Percentiles rank a stretch among this genome's conserved stretches.
phyloP scores from a whole-genome alignment of 2,888 invertebrate species.

The Cotesia congregata region DNA sequence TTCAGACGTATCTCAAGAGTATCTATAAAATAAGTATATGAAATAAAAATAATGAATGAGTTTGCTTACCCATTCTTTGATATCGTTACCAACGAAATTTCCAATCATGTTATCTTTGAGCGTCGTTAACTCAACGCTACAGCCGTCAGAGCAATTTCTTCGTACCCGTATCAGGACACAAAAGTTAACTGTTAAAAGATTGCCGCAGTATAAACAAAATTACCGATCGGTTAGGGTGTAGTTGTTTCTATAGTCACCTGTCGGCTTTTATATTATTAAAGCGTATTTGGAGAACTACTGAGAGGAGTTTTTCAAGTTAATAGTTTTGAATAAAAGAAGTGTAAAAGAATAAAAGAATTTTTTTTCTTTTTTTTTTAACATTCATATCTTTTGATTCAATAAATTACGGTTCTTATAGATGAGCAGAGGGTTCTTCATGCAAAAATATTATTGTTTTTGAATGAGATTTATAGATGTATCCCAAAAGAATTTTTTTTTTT shows the following conservation, averaged over 20 bases:
- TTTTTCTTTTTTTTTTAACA: no score
- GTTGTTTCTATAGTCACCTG: background rate
- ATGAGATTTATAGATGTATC: no score
- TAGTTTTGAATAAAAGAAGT: background rate
- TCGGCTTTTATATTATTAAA: slow-evolving; percentile 5
- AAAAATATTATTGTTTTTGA: no score
- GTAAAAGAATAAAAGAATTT: no score
- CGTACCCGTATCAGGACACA: slow-evolving; percentile 59
- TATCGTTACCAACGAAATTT: slow-evolving; percentile 6
- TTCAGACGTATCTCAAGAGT: background rate
- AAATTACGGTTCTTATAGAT: no score
- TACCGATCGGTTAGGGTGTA: slow-evolving; percentile 45
- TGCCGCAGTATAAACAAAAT: slow-evolving; percentile 58
- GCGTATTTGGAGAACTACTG: background rate
- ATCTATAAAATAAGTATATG: background rate
- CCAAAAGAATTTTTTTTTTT: no score
- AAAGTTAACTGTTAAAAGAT: slow-evolving; percentile 62
- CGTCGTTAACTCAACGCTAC: slow-evolving; percentile 57
- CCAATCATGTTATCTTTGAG: slow-evolving; percentile 27
- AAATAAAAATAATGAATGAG: background rate
- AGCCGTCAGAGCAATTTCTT: slow-evolving; percentile 60
- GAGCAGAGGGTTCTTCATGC: no score
- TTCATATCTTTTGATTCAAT: no score
- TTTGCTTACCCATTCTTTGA: slow-evolving; percentile 3
- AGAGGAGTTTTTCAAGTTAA: background rate